Base-by-base conservation (phyloP, 1,140 invertebrate genomes). In the Ephestia elutella region DNA sequence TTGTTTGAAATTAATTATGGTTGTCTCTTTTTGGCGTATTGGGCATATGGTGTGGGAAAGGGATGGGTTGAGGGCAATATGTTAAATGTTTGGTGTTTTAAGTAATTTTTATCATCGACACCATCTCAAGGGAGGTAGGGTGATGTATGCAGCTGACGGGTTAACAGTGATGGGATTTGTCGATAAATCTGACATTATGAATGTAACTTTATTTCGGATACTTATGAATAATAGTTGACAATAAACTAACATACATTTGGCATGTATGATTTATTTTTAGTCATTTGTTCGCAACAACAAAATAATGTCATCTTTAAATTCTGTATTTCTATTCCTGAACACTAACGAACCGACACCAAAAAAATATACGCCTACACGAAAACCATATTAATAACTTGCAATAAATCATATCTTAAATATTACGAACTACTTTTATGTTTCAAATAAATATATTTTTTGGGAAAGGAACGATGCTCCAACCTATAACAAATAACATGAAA, bases 71-170 rank as follows among this genome's bases (percentile, higher is more conserved):
- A 62, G 63, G 80, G 75, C 77, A 74, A 65, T 58, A 81, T 79
- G 82, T 85, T 86, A 86, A 87, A 87, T 83, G 83, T 80, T 84
- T 84, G 79, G 85, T 83, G 83, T 84, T 86, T 87, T 87, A 87
- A 87, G 85, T 87, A 85, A 86, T 87, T 85, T 85, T 86, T 86
- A 87, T 87, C 85, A 77, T 81, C 74, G 83, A 87, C 85, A 86
- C 85, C 74, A 87, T 87, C 85, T 60, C 76, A 65, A 75, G 78
- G 81, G 78, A 81, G 82, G 75, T 70, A 68, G 57, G 55, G 70
- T 87, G 82, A 87, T 81, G 74, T 82, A 87, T 86, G 80, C 75
- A 82, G 75, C 68, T 78, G 81, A 79, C 77, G 76, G 69, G 63
- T 75, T 68, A 60, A 57, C 63, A 87, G 80, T 76, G 84, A 72